Evolutionary conservation across 1,140 invertebrate genomes (phyloP), one percentile per base, ranked within the genome.

Genomic region (Zaprionus ghesquierei): DNA sequence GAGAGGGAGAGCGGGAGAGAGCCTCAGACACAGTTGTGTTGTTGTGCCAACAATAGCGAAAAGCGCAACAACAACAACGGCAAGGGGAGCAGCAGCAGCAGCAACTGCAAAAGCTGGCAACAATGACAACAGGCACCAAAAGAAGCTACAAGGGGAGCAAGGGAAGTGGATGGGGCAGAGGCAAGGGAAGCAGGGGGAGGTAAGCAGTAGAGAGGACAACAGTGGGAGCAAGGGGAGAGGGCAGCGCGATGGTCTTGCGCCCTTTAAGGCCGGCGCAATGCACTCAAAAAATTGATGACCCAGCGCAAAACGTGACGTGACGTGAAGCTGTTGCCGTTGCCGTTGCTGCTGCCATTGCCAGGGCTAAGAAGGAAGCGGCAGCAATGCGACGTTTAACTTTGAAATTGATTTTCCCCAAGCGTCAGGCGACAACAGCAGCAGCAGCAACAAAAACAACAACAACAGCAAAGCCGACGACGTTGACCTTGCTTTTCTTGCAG

Each of bases 251-350:
- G 10, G 50, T 38, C 44, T 27, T 35, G 69, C 64, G 70, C 79
- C 81, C 86, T 86, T 87, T 81, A 85, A 86, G 81, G 82, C 74
- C 64, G 69, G 69, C 63, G 69, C 77, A 70, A 80, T 81, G 81
- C 81, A 85, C 81, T 81, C 81, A 69, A 86, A 86, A 84, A 84
- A 84, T 75, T 86, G 81, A 86, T 86, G 82, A 86, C 69, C 82
- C 82, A 76, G 53, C 82, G 69, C 75, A 59, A 23, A 60, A 86
- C 78, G 82, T 87, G 81, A 86, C 79, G 82, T 86, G 82, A 82
- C 68, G 75, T 71, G 68, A 84, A 63, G 68, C 41, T 46, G 41
- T 46, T 46, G 41, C 41, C 41, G 41, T 44, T 44, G 41, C 18
- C 2, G 41, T 44, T 46, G 35, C 35, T 5, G n/a, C 6, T 25